Percentiles rank a stretch among this genome's conserved stretches.
Evolutionary conservation across 2,888 invertebrate genomes (phyloP).

Genomic region (Lathronympha strigana): DNA sequence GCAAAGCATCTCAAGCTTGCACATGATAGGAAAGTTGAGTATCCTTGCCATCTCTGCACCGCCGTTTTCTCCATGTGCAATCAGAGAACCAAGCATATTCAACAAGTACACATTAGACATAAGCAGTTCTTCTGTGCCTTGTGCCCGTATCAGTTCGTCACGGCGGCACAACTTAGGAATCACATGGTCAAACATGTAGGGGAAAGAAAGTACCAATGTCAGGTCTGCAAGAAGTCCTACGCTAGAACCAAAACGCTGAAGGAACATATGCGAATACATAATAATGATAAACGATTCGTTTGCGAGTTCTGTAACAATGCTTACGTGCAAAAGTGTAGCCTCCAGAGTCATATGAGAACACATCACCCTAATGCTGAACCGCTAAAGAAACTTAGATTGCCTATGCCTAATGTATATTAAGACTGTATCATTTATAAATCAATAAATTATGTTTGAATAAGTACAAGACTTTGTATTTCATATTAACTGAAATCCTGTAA

Average conservation of each 20-base stretch:
- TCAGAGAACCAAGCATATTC: slow-evolving; percentile 68
- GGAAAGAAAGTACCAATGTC: slow-evolving; percentile 68
- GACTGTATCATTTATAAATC: slow-evolving; percentile 34
- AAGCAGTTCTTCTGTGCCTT: slow-evolving; percentile 63
- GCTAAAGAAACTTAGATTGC: slow-evolving; percentile 48
- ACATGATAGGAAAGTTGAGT: slow-evolving; percentile 67
- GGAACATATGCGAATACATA: slow-evolving; percentile 73
- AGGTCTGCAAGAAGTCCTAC: slow-evolving; percentile 75
- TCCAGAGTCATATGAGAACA: slow-evolving; percentile 69
- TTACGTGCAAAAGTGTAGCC: slow-evolving; percentile 74
- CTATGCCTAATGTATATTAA: slow-evolving; percentile 43
- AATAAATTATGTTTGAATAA: slow-evolving; percentile 32
- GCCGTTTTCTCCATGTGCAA: slow-evolving; percentile 68
- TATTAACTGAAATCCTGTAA: not conserved
- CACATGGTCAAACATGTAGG: slow-evolving; percentile 69
- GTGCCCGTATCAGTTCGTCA: slow-evolving; percentile 65
- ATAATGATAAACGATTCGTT: slow-evolving; percentile 72
- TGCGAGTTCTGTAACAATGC: slow-evolving; percentile 72
- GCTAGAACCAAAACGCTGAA: slow-evolving; percentile 64
- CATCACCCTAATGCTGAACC: slow-evolving; percentile 65
- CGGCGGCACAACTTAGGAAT: slow-evolving; percentile 60
- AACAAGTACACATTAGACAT: slow-evolving; percentile 66
- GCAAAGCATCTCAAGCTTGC: slow-evolving; percentile 60
- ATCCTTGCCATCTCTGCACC: slow-evolving; percentile 68
- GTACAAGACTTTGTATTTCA: slow-evolving; percentile 37